Conservation (phyloP, 2,797 vertebrate genomes). For the Brachyalestes nurse region DNA sequence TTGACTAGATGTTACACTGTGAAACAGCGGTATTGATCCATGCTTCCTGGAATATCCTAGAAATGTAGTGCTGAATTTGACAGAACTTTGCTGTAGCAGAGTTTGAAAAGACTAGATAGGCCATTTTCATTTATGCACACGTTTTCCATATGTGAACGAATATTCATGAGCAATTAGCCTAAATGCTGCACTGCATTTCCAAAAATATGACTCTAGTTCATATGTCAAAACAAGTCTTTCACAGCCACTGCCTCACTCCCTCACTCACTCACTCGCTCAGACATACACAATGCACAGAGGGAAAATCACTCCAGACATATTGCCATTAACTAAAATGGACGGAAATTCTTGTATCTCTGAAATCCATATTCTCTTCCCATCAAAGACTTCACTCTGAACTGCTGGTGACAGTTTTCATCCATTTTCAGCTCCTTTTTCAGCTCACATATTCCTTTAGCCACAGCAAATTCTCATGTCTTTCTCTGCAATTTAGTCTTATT, state of each 20-base stretch:
- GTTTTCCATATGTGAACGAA: not conserved
- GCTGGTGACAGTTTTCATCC: constrained; percentile 20
- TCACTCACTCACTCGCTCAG: not conserved
- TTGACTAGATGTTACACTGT: not conserved
- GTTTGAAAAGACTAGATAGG: not conserved
- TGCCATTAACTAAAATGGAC: constrained; percentile 12
- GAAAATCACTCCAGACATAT: not conserved
- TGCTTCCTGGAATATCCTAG: not conserved
- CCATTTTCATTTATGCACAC: not conserved
- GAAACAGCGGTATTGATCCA: not conserved
- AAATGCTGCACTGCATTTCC: not conserved
- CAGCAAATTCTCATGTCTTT: constrained; percentile 30
- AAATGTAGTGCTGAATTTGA: not conserved
- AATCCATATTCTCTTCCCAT: constrained; percentile 14
- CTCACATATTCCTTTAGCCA: constrained; percentile 8
- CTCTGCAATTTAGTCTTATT: constrained; percentile 35
- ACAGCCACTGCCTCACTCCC: not conserved
- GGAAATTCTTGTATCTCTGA: not conserved
- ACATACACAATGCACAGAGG: not conserved
- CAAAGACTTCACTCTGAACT: constrained; percentile 5
- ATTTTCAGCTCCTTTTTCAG: constrained; percentile 29
- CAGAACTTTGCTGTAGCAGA: not conserved
- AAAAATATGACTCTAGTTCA: not conserved
- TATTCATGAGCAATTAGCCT: constrained; percentile 3
- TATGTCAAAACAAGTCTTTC: constrained; percentile 15